Evolutionary conservation across 2,113 vertebrate genomes (phyloP), one percentile per base, ranked within the genome.

Genomic region (Stercorarius parasiticus): DNA sequence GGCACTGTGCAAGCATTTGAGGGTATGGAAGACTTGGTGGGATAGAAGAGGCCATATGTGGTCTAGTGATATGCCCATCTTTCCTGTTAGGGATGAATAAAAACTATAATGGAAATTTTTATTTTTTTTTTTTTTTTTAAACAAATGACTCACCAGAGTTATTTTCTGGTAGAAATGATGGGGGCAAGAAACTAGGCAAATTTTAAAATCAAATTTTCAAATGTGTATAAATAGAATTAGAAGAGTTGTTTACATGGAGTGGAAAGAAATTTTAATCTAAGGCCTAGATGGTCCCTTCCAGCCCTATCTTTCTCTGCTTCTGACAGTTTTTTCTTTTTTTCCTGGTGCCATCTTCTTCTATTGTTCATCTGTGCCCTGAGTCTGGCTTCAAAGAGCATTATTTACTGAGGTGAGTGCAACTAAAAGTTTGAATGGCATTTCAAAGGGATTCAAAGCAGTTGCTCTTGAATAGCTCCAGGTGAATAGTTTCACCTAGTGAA

Each of bases 371-470:
- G 50, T 85, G 45, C 73, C 47, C 30, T 34, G 19, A 76, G 52
- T 52, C 18, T 64, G 47, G 6, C 22, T 86, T 90, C 86, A 90
- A 79, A 95, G 32, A 62, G 47, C 65, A 59, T 90, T 95, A 90
- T 94, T 94, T 95, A 90, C 74, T 32, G 52, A 82, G 52, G 61
- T 64, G 49, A 90, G 32, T 76, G 55, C 73, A 92, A 78, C 82
- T 82, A 66, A 79, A 92, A 66, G 34, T 93, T 67, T 92, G 74
- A 95, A 97, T 64, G 66, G 52, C 66, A 80, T 79, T 96, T 96
- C 79, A 92, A 85, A 82, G 34, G 59, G 30, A 95, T 84, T 93
- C 82, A 90, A 90, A 92, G 38, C 29, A 76, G 56, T 64, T 86
- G 19, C 8, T 72, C 32, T 59, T 45, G 34, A 92, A 79, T 86